These are phyloP conservation scores for Drosophila varians DNA, from an alignment of 1,140 invertebrate species.

Conservation along the genomic window DNA sequence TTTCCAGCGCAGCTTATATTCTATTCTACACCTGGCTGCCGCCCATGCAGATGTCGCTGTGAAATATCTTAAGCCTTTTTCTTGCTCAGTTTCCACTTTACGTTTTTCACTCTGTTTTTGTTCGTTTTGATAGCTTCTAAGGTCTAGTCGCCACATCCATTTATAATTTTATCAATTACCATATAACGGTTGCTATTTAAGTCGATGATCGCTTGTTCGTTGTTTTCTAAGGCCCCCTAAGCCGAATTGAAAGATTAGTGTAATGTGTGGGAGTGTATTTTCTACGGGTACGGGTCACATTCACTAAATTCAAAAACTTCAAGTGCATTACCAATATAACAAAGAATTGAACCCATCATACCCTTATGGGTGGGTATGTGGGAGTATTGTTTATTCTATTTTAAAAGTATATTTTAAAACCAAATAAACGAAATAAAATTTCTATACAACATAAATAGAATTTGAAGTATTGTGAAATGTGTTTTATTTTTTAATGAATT, in stretches of 20 bases:
- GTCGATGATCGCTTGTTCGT: constrained; percentile 46
- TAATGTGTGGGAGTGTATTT: constrained; percentile 21
- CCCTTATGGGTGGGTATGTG: constrained; percentile 12
- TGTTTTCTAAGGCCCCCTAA: constrained; percentile 38
- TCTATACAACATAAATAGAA: constrained; percentile 27
- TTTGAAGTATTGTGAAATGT: too few species aligned
- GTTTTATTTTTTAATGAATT: too few species aligned
- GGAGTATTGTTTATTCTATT: constrained; percentile 59
- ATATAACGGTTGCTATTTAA: constrained; percentile 53
- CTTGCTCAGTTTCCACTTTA: neutral
- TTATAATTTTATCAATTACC: constrained; percentile 32
- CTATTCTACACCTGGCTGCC: constrained; percentile 88
- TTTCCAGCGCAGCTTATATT: constrained; percentile 90
- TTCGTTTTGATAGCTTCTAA: constrained; percentile 30
- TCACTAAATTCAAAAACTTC: constrained; percentile 32
- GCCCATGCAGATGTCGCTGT: constrained; percentile 34
- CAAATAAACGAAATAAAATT: constrained; percentile 79
- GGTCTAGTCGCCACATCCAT: constrained; percentile 49
- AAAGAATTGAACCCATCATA: constrained; percentile 1
- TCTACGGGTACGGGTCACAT: constrained; percentile 6
- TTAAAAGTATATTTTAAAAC: constrained; percentile 72
- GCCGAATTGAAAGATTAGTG: constrained; percentile 6
- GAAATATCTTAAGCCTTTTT: constrained; percentile 17
- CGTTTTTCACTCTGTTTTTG: constrained; percentile 21
- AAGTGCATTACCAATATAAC: constrained; percentile 58